Base-by-base conservation (phyloP, 2,113 vertebrate species). In the Progne subis region DNA sequence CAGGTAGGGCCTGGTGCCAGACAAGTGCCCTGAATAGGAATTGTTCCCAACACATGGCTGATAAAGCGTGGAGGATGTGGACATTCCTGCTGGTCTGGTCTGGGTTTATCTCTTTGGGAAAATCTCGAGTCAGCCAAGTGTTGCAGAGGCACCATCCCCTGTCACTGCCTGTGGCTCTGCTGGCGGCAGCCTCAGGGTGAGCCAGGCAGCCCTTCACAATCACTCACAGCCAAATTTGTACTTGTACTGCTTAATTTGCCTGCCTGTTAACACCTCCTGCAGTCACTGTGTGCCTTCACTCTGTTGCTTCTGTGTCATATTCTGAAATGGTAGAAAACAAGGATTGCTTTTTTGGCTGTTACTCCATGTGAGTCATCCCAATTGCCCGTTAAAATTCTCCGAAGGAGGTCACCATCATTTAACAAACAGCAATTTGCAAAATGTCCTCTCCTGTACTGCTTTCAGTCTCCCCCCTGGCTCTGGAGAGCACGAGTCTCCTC, bases 111-210 rank as follows among this genome's bases (percentile, higher is more conserved):
- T 84, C 39, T 50, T 23, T 67, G 47, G 32, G 50, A 55, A 46
- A 86, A 3, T 44, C 20, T 23, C 0, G 0, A 31, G 24, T 65
- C 50, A 39, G 24, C 0, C 0, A 0, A 12, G 59, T 25, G 56
- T 15, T 41, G 20, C 28, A 23, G 2, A 32, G 37, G 41, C 46
- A 44, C 32, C 9, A 5, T 55, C 23, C 15, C 34, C 50, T 75
- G 63, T 5, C 10, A 23, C 34, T 67, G 17, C 64, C 57, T 21
- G 4, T 28, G 71, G 61, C 29, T 67, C 63, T 60, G 71, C 68
- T 64, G 75, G 60, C 34, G 64, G 29, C 25, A 69, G 32, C 39
- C 46, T 56, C 32, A 4, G 6, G 37, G 7, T 65, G 39, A 78
- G 20, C 41, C 70, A 70, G 46, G 23, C 46, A 85, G 75, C 26